Evolutionary conservation across 2,888 invertebrate species (phyloP).

Genomic region (Drosophila lacicola): DNA sequence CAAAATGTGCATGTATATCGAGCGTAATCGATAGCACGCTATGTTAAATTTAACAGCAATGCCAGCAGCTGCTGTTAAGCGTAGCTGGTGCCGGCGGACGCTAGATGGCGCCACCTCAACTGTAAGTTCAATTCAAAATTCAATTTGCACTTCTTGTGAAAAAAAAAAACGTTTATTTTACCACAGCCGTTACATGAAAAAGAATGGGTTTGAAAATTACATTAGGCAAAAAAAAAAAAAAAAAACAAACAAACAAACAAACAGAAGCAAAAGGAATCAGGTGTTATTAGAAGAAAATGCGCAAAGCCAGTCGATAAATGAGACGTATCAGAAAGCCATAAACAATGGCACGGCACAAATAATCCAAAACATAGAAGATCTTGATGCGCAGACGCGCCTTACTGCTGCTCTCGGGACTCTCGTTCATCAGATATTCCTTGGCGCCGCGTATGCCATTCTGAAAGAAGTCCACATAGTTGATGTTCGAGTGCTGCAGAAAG

Average conservation of each 20-base stretch:
- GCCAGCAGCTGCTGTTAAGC: constrained; percentile 3
- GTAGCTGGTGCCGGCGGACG: neutral
- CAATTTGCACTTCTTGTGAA: neutral
- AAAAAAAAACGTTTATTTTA: constrained; percentile 26
- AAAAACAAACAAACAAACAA: constrained; percentile 3
- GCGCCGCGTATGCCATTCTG: constrained; percentile 79
- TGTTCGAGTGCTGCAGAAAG: constrained; percentile 68
- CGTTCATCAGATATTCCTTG: constrained; percentile 81
- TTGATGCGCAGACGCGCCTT: constrained; percentile 68
- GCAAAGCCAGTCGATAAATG: constrained; percentile 41
- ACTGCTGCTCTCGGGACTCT: constrained; percentile 71
- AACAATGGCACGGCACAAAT: constrained; percentile 57
- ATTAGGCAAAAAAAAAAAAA: constrained; percentile 25
- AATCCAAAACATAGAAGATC: constrained; percentile 69
- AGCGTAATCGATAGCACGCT: constrained; percentile 9
- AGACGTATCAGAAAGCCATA: constrained; percentile 62
- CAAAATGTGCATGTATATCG: constrained; percentile 39
- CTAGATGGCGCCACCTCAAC: constrained; percentile 16
- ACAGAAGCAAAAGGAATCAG: neutral
- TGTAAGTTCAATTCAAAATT: neutral
- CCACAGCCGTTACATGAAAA: constrained; percentile 25
- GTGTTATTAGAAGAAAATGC: constrained; percentile 21
- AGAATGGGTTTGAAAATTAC: constrained; percentile 1
- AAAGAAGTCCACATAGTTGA: constrained; percentile 77
- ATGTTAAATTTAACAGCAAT: constrained; percentile 6